Base-by-base conservation (phyloP, 2,113 vertebrate species). In the Empidonax traillii region DNA sequence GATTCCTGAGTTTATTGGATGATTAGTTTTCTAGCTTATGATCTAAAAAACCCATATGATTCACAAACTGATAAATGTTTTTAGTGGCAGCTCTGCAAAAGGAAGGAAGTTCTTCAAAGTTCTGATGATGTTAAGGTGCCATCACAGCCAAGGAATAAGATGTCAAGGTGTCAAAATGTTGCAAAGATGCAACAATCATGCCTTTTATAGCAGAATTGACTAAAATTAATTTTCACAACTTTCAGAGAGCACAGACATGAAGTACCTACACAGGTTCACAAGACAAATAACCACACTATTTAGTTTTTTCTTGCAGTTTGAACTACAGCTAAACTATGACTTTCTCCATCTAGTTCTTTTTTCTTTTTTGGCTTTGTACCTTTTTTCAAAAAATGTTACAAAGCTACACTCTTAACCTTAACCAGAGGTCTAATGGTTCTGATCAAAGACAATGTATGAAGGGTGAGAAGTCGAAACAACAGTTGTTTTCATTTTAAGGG, bases 401-500 rank as follows among this genome's bases (percentile, higher is more conserved):
- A 87, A 87, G 59, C 24, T 85, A 61, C 12, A 52, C 53, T 87
- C 65, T 89, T 77, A 94, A 85, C 83, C 68, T 78, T 84, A 56
- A 67, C 53, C 1, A 3, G n/a, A 74, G 69, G 62, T 53, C 89
- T 73, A 79, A 73, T 41, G 43, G 69, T 65, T 71, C 43, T 76
- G 74, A 87, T 87, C 89, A 94, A 95, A 94, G 62, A 46, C 44
- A 65, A 52, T 14, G 19, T 75, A 35, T 20, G 53, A 74, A 89
- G 93, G 49, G 27, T 44, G 41, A 58, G 31, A 90, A 92, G 20
- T 22, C 80, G 84, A 35, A 92, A 90, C 51, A 86, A 75, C 74
- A 82, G 69, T 89, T 93, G 87, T 91, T 97, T 94, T 91, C 71
- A 89, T 95, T 94, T 68, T 75, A 47, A 75, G 39, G 35, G 44